Conservation (phyloP, 1,140 invertebrate species). For the Panonychus citri region DNA sequence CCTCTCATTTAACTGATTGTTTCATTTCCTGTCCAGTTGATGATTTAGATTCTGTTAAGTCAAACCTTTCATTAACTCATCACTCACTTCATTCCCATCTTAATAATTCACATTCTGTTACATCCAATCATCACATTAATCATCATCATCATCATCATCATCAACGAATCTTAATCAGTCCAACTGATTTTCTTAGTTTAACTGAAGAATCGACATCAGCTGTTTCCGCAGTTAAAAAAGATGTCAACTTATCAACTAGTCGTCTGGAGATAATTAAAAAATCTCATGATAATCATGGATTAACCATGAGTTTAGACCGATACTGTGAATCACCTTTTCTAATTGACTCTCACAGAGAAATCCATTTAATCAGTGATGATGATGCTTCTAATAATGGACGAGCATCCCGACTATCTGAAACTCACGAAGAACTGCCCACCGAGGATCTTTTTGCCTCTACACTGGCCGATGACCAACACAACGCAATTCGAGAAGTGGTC, state of each 20-base stretch:
- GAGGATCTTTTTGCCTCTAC: constrained; percentile 1
- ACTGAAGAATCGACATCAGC: neutral
- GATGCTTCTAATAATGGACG: constrained; percentile 3
- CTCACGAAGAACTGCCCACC: neutral
- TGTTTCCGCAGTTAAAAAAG: constrained; percentile 1
- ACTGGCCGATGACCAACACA: constrained; percentile 1
- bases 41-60: neutral
- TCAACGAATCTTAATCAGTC: constrained; percentile 3
- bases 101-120: neutral
- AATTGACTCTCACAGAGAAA: neutral
- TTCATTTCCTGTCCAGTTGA: too few species aligned
- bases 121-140: neutral
- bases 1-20: too few species aligned
- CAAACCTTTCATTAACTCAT: neutral
- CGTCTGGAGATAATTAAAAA: constrained; percentile 1
- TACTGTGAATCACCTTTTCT: constrained; percentile 7
- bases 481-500: neutral
- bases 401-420: constrained; percentile 3
- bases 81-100: neutral
- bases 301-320: constrained; percentile 3
- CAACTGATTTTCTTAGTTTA: constrained; percentile 5
- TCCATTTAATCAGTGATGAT: constrained; percentile 3
- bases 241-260: constrained; percentile 6
- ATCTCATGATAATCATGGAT: neutral
- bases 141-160: neutral